Evolutionary conservation across 2,113 vertebrate genomes (phyloP), one percentile per base, ranked within the genome.

Genomic region (Irena cyanogastra): DNA sequence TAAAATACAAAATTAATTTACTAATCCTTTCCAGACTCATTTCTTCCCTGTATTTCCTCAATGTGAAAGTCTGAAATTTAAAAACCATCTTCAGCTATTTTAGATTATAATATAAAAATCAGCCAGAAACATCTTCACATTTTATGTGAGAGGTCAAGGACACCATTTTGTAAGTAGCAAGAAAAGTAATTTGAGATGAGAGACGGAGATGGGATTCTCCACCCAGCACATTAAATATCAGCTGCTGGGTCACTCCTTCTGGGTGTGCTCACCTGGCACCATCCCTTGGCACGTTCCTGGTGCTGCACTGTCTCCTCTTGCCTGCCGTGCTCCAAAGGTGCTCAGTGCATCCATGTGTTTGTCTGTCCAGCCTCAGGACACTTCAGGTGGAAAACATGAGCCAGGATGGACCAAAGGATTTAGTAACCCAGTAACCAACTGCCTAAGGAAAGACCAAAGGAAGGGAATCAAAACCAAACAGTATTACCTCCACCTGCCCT

Each of bases 201-300:
- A 88, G 31, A 45, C 39, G 61, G 35, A 64, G 60, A 31, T 15
- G 22, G 47, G n/a, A 41, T n/a, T 90, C 52, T 49, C 75, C 27
- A 45, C 7, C 4, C 16, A 37, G 22, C 50, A 20, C 11, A 44
- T 37, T 18, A 19, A 39, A 24, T 27, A 84, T 4, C 89, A 74
- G 31, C n/a, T 84, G 50, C 37, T 49, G 7, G 2, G 30, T 52
- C 21, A 16, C 37, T 35, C 30, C 37, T 30, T 12, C 9, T 61
- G 50, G 6, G 13, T 28, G 27, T 20, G 33, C 64, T 78, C 35
- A 17, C 69, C 7, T 59, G 64, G 28, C 68, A 35, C 24, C 0
- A 4, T 23, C 1, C 5, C 54, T 65, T 37, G 5, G 4, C 42
- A 31, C 1, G 0, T 10, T 60, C 49, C 85, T 16, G 16, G 54